Base-by-base conservation (phyloP, 2,113 vertebrate species). In the Columba janthina region DNA sequence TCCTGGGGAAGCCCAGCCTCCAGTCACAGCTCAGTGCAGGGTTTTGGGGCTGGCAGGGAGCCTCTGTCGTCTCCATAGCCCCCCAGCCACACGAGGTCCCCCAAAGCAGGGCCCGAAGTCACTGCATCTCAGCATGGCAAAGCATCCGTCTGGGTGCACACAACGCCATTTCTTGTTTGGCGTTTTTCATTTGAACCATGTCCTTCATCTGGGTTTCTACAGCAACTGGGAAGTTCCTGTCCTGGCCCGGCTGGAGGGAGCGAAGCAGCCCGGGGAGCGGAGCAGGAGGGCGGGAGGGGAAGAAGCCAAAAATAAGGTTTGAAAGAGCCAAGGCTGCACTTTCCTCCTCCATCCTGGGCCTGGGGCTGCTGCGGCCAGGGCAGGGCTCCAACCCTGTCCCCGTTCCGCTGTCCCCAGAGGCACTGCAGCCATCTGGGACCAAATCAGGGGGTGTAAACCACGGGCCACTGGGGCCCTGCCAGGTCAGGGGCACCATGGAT, bases 171-270 rank as follows among this genome's bases (percentile, higher is more conserved):
- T 90, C 87, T 93, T 66, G 90, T 89, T 91, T 84, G 76, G 48
- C 9, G 1, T 89, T 88, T 46, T 86, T 90, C 7, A 4, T 85
- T 83, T 83, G 90, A 93, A 96, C 78, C 32, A 20, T 70, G 94
- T 89, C 94, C 95, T 93, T 95, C 96, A 79, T 89, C 81, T 42
- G 62, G 46, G 95, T 96, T 97, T 95, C 93, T 95, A 90, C 83
- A 87, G 91, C 86, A 97, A 87, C 91, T 8, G 61, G 93, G 88
- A 92, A 65, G 90, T 91, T 93, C 88, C 75, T 3, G 15, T 46
- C 75, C 86, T 71, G 86, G 75, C 94, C 86, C 5, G 65, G 90
- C 90, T 57, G 64, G 82, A 90, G 80, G 82, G 72, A 61, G 40
- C 5, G 26, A 93, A 76, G 88, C 82, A 81, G 79, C 61, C 46